Percentiles rank a stretch among this genome's conserved stretches.
Conservation (phyloP, 1,140 invertebrate species). For the Drosophila tristis region DNA sequence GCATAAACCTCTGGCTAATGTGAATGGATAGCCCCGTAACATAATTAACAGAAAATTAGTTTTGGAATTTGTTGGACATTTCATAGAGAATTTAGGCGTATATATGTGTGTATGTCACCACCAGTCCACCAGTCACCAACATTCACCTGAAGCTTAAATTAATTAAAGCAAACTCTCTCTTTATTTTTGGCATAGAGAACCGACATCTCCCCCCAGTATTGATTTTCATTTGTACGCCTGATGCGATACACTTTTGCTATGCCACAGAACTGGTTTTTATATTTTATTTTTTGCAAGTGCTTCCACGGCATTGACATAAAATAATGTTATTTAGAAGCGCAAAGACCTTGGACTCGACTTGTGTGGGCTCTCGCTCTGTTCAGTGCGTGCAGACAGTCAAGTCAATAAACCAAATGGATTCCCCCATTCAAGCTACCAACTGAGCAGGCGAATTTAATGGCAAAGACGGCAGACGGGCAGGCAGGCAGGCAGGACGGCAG, state of each 20-base stretch:
- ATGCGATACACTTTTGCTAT: conserved; percentile 14
- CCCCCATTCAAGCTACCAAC: conserved; percentile 27
- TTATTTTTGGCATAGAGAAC: too few relatives aligned
- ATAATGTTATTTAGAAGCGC: conserved; percentile 65
- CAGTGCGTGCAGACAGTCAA: conserved; percentile 69
- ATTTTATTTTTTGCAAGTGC: neutral
- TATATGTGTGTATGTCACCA: too few relatives aligned
- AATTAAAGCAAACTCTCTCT: too few relatives aligned
- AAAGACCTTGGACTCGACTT: conserved; percentile 54
- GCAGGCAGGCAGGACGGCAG: neutral
- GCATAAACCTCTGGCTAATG: neutral
- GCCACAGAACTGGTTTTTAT: conserved; percentile 26
- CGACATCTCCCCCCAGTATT: too few relatives aligned
- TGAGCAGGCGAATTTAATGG: conserved; percentile 9
- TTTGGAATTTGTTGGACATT: neutral
- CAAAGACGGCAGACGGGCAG: conserved; percentile 8
- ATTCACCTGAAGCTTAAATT: too few relatives aligned
- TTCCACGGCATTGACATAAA: conserved; percentile 41
- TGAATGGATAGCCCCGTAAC: conserved; percentile 8
- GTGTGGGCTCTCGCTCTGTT: conserved; percentile 2
- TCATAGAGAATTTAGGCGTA: neutral
- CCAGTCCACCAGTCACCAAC: too few relatives aligned
- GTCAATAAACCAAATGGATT: conserved; percentile 72
- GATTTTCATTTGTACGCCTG: too few relatives aligned
- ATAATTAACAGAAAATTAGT: conserved; percentile 24